Conservation (phyloP, 2,888 invertebrate species). For the Drosophila multiciliata region DNA sequence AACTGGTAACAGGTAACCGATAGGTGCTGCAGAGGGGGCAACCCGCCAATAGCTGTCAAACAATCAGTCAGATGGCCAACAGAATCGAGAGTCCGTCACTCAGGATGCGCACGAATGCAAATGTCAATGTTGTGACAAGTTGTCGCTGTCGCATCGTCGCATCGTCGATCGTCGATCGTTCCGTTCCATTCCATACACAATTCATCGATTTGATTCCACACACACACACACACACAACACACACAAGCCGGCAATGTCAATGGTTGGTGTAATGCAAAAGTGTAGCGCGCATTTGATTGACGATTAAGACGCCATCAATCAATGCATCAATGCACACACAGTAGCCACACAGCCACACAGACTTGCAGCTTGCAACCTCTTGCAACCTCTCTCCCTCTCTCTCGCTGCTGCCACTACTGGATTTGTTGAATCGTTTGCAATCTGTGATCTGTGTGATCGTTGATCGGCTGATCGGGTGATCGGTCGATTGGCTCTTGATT, state of each 20-base stretch:
- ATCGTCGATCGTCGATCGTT: conserved; percentile 3
- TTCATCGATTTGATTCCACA: conserved; percentile 25
- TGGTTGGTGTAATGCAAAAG: conserved; percentile 70
- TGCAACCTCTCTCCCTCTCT: conserved; percentile 12
- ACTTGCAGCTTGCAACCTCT: conserved; percentile 6
- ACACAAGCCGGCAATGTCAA: conserved; percentile 37
- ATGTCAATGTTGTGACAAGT: conserved; percentile 78
- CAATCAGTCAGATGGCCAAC: conserved; percentile 73
- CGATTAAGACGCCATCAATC: conserved; percentile 85
- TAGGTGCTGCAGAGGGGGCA: neutral
- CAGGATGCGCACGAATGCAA: conserved; percentile 79
- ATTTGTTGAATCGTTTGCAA: conserved; percentile 20
- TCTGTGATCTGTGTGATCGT: conserved; percentile 40
- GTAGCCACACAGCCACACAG: conserved; percentile 38
- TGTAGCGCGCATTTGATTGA: conserved; percentile 84
- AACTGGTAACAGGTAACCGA: conserved; percentile 17
- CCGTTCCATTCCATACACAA: conserved; percentile 22
- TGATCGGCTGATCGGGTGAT: conserved; percentile 56
- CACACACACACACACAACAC: conserved; percentile 1
- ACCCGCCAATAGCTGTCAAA: conserved; percentile 61
- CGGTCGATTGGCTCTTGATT: conserved; percentile 68
- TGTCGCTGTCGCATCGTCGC: conserved; percentile 55
- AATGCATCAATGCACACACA: conserved; percentile 76
- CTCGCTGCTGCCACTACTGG: neutral
- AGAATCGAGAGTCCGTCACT: conserved; percentile 61